Evolutionary conservation across 1,140 invertebrate genomes (phyloP).

Genomic region (Drosophila baimaii): DNA sequence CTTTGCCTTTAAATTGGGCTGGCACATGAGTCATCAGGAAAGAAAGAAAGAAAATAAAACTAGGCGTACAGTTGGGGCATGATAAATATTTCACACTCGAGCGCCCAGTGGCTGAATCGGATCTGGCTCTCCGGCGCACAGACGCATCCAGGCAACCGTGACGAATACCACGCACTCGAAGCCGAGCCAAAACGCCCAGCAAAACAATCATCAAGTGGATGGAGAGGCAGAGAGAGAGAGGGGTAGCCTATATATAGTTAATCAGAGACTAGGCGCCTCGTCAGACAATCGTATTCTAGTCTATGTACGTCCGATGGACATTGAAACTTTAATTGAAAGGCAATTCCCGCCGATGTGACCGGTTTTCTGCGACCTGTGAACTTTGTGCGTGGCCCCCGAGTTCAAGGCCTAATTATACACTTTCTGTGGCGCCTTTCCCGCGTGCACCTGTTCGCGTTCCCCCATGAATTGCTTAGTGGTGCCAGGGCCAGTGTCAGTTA

Average conservation of each 20-base stretch:
- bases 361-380: slow-evolving; percentile 41
- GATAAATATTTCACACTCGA: slow-evolving; percentile 64
- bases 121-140: slow-evolving; percentile 61
- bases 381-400: slow-evolving; percentile 48
- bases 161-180: slow-evolving; percentile 56
- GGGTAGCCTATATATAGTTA: slow-evolving; percentile 5
- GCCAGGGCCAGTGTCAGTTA: slow-evolving; percentile 8
- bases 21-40: slow-evolving; percentile 13
- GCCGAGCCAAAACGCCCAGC: slow-evolving; percentile 41
- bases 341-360: slow-evolving; percentile 25
- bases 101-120: slow-evolving; percentile 38
- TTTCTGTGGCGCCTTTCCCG: slow-evolving; percentile 37
- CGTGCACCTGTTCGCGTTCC: slow-evolving; percentile 62
- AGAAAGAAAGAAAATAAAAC: slow-evolving; percentile 14
- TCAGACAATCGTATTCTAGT: slow-evolving; percentile 13
- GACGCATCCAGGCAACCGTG: slow-evolving; percentile 70
- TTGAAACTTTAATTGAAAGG: slow-evolving; percentile 36
- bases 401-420: slow-evolving; percentile 66
- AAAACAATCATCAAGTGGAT: slow-evolving; percentile 18
- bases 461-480: slow-evolving; percentile 57
- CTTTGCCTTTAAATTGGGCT: slow-evolving; percentile 24
- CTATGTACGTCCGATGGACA: slow-evolving; percentile 1
- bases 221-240: background rate
- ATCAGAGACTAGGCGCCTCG: slow-evolving; percentile 38
- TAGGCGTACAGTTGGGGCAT: slow-evolving; percentile 56